Percentiles rank a stretch among this genome's conserved stretches.
Conservation (phyloP, 1,140 invertebrate species). For the Pogonognathellus flavescens region DNA sequence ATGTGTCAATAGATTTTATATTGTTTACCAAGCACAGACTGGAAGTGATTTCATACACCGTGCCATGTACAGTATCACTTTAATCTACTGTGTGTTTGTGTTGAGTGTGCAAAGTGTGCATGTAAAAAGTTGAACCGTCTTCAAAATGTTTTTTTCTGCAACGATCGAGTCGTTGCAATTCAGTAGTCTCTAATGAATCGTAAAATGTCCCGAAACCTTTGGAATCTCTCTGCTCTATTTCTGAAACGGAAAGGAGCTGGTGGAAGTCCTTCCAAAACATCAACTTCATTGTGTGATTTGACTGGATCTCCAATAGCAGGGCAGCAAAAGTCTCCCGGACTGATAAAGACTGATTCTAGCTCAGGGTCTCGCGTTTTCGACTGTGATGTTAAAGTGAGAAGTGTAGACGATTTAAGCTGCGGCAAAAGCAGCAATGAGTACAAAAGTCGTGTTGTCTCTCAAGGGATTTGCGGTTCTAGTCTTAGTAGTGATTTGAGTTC, state of each 20-base stretch:
- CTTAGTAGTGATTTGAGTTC: background rate
- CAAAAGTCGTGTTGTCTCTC: background rate
- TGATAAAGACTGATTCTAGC: background rate
- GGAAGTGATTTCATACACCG: too few relatives aligned
- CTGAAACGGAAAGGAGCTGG: constrained; percentile 50
- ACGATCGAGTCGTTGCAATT: too few relatives aligned
- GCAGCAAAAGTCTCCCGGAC: background rate
- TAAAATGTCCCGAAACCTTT: constrained; percentile 60
- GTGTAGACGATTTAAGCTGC: background rate
- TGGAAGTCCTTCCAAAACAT: background rate
- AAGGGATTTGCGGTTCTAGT: background rate
- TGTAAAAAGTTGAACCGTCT: too few relatives aligned
- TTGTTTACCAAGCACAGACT: too few relatives aligned
- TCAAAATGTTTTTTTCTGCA: too few relatives aligned
- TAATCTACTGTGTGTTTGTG: too few relatives aligned
- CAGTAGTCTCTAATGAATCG: background rate
- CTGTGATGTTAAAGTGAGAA: background rate
- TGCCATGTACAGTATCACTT: too few relatives aligned
- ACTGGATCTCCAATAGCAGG: background rate
- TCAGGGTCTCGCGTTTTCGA: background rate
- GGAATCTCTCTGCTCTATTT: constrained; percentile 61
- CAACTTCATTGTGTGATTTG: constrained; percentile 47
- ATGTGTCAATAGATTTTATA: too few relatives aligned
- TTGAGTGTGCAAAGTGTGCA: too few relatives aligned
- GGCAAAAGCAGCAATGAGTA: background rate